A percentile compares a stretch with the other conserved stretches of the same genome.
Conservation (phyloP, 2,113 vertebrate species). For the Pelmatolapia mariae region DNA sequence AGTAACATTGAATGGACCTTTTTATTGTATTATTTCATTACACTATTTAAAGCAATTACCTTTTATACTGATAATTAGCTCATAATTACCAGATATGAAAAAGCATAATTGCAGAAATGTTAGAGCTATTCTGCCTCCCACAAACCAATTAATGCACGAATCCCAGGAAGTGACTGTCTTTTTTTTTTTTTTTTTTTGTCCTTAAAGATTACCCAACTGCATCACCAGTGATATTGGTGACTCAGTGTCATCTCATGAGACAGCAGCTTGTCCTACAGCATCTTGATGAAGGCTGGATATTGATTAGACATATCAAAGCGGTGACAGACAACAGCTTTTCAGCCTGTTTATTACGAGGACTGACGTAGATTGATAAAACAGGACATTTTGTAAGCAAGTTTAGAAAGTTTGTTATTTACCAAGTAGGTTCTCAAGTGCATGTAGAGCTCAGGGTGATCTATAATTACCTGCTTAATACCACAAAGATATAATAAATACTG, state of each 20-base stretch:
- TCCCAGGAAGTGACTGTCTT: not conserved
- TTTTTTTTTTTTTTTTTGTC: not conserved
- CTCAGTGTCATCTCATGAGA: not conserved
- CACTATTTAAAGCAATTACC: not conserved
- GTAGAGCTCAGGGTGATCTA: accelerated
- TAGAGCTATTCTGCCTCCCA: not conserved
- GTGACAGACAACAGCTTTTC: not conserved
- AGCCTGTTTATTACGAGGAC: not conserved
- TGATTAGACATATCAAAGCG: not conserved
- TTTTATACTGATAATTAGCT: not conserved
- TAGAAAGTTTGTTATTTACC: not conserved
- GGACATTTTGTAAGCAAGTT: not conserved
- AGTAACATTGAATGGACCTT: not conserved
- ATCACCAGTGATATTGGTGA: not conserved
- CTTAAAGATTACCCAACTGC: not conserved
- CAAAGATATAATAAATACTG: not conserved
- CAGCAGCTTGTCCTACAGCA: not conserved
- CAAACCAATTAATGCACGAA: not conserved
- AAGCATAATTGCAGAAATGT: not conserved
- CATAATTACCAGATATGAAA: not conserved
- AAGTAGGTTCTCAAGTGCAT: not conserved
- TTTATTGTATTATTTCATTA: not conserved
- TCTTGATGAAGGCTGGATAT: accelerated
- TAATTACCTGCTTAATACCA: not conserved
- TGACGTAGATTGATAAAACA: not conserved